These are phyloP conservation scores for Tuta absoluta DNA, from an alignment of 2,888 invertebrate species.

Conservation along the genomic window DNA sequence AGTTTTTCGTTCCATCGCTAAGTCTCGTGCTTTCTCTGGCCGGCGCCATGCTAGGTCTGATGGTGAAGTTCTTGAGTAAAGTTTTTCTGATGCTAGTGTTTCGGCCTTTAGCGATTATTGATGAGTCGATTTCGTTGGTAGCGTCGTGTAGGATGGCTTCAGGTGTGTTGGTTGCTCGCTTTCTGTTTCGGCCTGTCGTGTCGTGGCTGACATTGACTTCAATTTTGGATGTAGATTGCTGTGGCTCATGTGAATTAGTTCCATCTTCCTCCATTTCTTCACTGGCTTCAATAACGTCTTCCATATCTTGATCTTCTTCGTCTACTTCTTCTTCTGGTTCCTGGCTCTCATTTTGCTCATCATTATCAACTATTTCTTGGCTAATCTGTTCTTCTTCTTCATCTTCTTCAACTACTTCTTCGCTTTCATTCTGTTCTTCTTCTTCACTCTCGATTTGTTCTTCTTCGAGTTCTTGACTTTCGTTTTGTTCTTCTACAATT, in stretches of 20 bases:
- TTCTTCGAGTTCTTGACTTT: slow-evolving; percentile 22
- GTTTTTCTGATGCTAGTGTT: slow-evolving; percentile 56
- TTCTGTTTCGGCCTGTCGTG: slow-evolving; percentile 51
- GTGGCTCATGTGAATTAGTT: slow-evolving; percentile 24
- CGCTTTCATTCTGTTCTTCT: slow-evolving; percentile 10
- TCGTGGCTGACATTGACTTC: slow-evolving; percentile 47
- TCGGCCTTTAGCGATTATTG: slow-evolving; percentile 48
- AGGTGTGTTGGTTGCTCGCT: slow-evolving; percentile 46
- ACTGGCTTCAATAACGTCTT: slow-evolving; percentile 35
- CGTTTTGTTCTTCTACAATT: slow-evolving; percentile 20
- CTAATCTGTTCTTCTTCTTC: slow-evolving; percentile 22
- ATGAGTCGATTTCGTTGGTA: slow-evolving; percentile 43
- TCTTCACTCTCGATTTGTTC: slow-evolving; percentile 29
- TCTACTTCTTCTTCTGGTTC: slow-evolving; percentile 16
- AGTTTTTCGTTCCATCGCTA: slow-evolving; percentile 55
- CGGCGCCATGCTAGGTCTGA: slow-evolving; percentile 51
- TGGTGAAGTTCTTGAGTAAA: slow-evolving; percentile 47
- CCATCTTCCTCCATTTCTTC: slow-evolving; percentile 33
- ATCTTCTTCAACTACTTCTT: slow-evolving; percentile 14
- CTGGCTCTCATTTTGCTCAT: slow-evolving; percentile 16
- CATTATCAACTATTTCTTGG: slow-evolving; percentile 27
- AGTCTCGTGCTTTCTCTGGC: slow-evolving; percentile 52
- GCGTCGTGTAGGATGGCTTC: slow-evolving; percentile 55
- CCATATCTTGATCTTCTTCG: slow-evolving; percentile 27
- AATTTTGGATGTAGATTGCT: background rate